Base-by-base conservation (phyloP, 1,140 invertebrate species). In the Pachyrhynchus sulphureomaculatus region DNA sequence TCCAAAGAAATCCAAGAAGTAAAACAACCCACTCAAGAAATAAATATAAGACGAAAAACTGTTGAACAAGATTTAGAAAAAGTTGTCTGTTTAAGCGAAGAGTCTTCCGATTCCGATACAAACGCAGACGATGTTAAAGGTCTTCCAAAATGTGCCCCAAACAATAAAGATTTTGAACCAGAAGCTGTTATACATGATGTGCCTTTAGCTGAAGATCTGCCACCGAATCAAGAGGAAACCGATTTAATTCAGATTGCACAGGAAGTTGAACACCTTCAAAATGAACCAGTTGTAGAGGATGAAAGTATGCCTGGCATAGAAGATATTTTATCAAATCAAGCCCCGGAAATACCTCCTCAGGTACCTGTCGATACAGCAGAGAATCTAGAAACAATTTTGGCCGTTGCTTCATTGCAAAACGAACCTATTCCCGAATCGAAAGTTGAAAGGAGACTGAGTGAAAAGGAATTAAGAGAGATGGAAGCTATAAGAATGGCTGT, bases 331-430 rank as follows among this genome's bases (percentile, higher is more conserved):
- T 12, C 26, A 17, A 10, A 29, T 24, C 44, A 47, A 21, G 4
- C 26, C 10, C 23, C 4, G 1, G 47, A 20, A 32, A 34, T 21
- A n/a, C 26, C 26, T 4, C 8, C 24, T 29, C 5, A 17, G 4
- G 24, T 33, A 39, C 21, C 39, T 20, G 42, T 33, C 3, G 44
- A 36, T 13, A 10, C 56, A 29, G 10, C 39, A 1, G 47, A 47
- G 5, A 68, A 66, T 55, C 61, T 68, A 24, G 67, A 68, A 49
- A 68, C 67, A 5, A 62, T 67, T 23, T 47, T 69, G 23, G 62
- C 67, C 18, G 65, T 69, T 13, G 58, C 58, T 2, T 62, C 52
- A 23, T 57, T 69, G 36, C 65, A 67, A 45, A 52, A 57, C 41
- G 53, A 56, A 34, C 24, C 57, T 32, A 36, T 47, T 2, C 15